Conservation (phyloP, 2,888 invertebrate species). For the Drosophila kuntzei region DNA sequence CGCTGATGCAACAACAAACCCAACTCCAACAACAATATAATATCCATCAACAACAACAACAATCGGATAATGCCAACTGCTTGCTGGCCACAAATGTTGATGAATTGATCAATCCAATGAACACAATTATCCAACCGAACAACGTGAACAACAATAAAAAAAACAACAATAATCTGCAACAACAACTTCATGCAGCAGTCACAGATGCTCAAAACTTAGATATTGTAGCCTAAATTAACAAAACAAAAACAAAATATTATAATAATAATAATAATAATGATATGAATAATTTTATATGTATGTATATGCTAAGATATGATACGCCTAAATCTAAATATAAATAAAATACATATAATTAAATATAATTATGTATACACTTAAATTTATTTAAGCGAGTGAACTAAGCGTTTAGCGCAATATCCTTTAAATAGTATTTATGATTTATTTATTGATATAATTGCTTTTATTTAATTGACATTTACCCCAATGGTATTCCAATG, state of each 20-base stretch:
- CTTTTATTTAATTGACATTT: slow-evolving; percentile 18
- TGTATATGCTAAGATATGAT: slow-evolving; percentile 43
- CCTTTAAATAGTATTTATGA: slow-evolving; percentile 44
- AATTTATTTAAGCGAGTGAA: slow-evolving; percentile 34
- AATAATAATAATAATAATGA: slow-evolving; percentile 19
- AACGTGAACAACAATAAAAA: slow-evolving; percentile 45
- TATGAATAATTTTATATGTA: slow-evolving; percentile 42
- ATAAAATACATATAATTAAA: slow-evolving; percentile 21
- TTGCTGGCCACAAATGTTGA: slow-evolving; percentile 44
- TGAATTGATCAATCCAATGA: slow-evolving; percentile 39
- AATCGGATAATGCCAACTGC: slow-evolving; percentile 62
- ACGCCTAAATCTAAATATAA: slow-evolving; percentile 34
- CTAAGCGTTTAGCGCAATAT: slow-evolving; percentile 24
- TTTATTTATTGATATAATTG: slow-evolving; percentile 43
- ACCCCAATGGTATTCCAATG: neutral
- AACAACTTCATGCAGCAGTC: slow-evolving; percentile 77
- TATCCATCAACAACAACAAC: slow-evolving; percentile 59
- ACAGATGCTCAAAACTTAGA: slow-evolving; percentile 86
- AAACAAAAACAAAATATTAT: slow-evolving; percentile 42
- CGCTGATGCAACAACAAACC: slow-evolving; percentile 82
- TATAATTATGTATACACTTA: slow-evolving; percentile 39
- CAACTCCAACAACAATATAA: slow-evolving; percentile 82
- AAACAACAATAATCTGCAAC: slow-evolving; percentile 57
- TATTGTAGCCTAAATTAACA: slow-evolving; percentile 84
- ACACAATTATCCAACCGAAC: slow-evolving; percentile 9